Evolutionary conservation across 35 echinoderm and acorn worm species (phyloP).

Genomic region (Chiridota heheva): DNA sequence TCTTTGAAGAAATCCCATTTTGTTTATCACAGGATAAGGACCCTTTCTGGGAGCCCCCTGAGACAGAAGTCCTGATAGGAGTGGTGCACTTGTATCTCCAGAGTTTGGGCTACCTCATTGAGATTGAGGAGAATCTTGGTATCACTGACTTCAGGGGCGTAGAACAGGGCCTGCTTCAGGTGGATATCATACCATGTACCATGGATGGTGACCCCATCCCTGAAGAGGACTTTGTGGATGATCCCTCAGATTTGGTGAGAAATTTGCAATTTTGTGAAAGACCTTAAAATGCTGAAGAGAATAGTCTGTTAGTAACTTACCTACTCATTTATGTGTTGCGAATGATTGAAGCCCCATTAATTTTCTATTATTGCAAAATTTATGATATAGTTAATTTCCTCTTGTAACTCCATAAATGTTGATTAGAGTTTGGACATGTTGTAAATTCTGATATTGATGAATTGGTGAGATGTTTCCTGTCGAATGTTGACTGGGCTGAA

Average conservation of each 20-base stretch:
- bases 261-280: background rate
- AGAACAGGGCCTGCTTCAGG: conserved; percentile 78
- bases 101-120: conserved; percentile 85
- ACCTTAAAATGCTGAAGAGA: background rate
- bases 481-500: too few species aligned
- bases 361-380: too few species aligned
- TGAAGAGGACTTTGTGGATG: conserved; percentile 96
- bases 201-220: conserved; percentile 56
- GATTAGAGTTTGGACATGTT: too few species aligned
- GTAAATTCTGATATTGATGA: too few species aligned
- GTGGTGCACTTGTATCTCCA: conserved; percentile 92
- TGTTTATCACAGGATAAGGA: conserved; percentile 78
- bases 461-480: too few species aligned
- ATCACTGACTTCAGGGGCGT: conserved; percentile 81
- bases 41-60: conserved; percentile 97
- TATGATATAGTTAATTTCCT: too few species aligned
- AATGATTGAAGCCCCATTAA: background rate
- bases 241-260: conserved; percentile 89
- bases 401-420: too few species aligned
- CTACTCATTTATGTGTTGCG: background rate
- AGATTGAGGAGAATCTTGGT: conserved; percentile 79
- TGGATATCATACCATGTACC: conserved; percentile 70
- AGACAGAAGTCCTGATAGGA: conserved; percentile 83
- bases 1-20: background rate
- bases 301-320: background rate